Evolutionary conservation across 2,888 invertebrate species (phyloP), one percentile per base, ranked within the genome.

Genomic region (Hoplodrina blanda): DNA sequence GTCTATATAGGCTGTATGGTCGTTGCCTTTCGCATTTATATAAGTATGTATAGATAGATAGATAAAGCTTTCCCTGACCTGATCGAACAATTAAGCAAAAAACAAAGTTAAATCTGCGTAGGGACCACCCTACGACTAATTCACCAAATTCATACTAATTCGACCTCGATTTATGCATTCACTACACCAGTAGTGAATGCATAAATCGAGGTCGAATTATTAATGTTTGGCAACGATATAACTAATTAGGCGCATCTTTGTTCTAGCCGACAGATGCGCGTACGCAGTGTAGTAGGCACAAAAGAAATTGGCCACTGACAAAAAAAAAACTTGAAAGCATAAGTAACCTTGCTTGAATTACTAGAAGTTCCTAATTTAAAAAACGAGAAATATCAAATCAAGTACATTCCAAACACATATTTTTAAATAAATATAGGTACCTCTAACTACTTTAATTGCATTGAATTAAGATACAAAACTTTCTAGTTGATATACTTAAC

Each of bases 161-260:
- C n/a, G n/a, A n/a, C n/a, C n/a, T n/a, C n/a, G n/a, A n/a, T n/a
- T n/a, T n/a, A n/a, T n/a, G n/a, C n/a, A n/a, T n/a, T n/a, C n/a
- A n/a, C n/a, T n/a, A n/a, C n/a, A n/a, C n/a, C n/a, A n/a, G 20
- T 4, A 46, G 76, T 74, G 73, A 83, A 70, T 69, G 73, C 70
- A 52, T 17, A 11, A 44, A 49, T 25, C 65, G 69, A 82, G 78
- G 74, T 72, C 69, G 75, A 70, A 76, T 90, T 87, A 91, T 90
- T 89, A 86, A 89, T 86, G 83, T 78, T 69, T 67, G 61, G 57
- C 33, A 69, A 81, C 57, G 63, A 61, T 69, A 81, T 81, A 72
- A 71, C 83, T 90, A 90, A 90, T 91, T 89, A 87, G 79, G 65
- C 55, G 49, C 57, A 69, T 78, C 90, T 90, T 90, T 91, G 87